phyloP scores from a whole-genome alignment of 1,140 invertebrate genomes.

The Brachionus rotundiformis region DNA sequence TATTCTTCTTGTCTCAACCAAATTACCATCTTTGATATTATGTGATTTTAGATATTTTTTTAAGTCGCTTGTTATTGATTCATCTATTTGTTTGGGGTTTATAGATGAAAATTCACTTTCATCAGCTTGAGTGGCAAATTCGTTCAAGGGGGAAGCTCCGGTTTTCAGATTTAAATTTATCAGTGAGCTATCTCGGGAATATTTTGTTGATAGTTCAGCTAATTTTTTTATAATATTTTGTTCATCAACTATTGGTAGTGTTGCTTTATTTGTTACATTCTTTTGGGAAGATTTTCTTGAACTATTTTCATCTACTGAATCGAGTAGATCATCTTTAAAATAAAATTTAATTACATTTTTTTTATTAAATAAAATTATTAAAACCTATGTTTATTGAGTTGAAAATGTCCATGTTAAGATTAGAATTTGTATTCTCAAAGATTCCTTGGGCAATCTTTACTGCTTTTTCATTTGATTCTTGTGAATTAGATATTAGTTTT shows the following conservation, averaged over 20 bases:
- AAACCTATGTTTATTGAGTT: slow-evolving; percentile 22
- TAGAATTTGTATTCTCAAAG: slow-evolving; percentile 17
- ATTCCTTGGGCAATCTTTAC: slow-evolving; percentile 3
- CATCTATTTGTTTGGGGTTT: neutral
- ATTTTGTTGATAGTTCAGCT: slow-evolving; percentile 3
- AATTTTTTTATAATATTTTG: slow-evolving; percentile 23
- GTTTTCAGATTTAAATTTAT: slow-evolving; percentile 12
- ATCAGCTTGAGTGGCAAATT: neutral
- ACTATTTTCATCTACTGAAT: neutral
- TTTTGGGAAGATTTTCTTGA: neutral
- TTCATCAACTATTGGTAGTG: neutral
- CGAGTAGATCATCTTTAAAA: neutral
- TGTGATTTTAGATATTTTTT: slow-evolving; percentile 21
- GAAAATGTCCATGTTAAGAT: slow-evolving; percentile 37
- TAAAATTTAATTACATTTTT: neutral
- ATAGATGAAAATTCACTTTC: neutral
- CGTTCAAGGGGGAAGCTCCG: neutral
- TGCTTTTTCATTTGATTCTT: neutral
- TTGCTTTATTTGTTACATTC: neutral
- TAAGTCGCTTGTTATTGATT: neutral
- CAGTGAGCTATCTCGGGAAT: neutral
- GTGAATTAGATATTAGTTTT: neutral
- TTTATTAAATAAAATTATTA: neutral
- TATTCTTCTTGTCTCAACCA: neutral
- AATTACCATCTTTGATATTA: slow-evolving; percentile 36